Evolutionary conservation across 2,888 invertebrate species (phyloP), one percentile per base, ranked within the genome.

Genomic region (Mesoligia furuncula): DNA sequence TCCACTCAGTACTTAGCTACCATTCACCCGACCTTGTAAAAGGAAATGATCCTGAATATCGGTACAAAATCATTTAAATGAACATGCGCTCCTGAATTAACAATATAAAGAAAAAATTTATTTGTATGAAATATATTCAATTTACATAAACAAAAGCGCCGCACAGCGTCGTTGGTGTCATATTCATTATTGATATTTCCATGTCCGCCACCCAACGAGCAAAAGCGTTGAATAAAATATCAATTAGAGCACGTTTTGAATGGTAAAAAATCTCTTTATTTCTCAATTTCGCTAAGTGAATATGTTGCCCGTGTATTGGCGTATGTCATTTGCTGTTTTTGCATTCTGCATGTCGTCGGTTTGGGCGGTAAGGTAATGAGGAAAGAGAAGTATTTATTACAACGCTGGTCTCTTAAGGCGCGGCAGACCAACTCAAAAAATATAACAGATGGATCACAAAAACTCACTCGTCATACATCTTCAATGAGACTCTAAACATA

Each of bases 311-410:
- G 91, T 90, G 90, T 93, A 94, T 94, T 92, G 93, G 92, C 90
- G 94, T 93, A 95, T 94, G 95, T 96, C 95, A 96, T 96, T 96
- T 96, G 91, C 92, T 76, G 95, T 96, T 96, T 96, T 96, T 96
- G 94, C 91, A 88, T 87, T 80, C 85, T 89, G 81, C 91, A 89
- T 90, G 92, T 92, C 92, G 91, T 90, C 95, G 90, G 93, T 95
- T 95, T 94, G 95, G 95, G 95, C 93, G 96, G 96, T 95, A 96
- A 92, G 93, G 94, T 96, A 96, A 96, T 96, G 95, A 95, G 94
- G 90, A 93, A 93, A 91, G 91, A 91, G 93, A 93, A 93, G 93
- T 95, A 95, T 95, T 95, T 95, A 95, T 95, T 95, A 93, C 93
- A 89, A 89, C 86, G 89, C 85, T 86, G 87, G 81, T 77, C 75